These are phyloP conservation scores for Staurois parvus DNA, from an alignment of 2,797 vertebrate genomes.

Conservation along the genomic window DNA sequence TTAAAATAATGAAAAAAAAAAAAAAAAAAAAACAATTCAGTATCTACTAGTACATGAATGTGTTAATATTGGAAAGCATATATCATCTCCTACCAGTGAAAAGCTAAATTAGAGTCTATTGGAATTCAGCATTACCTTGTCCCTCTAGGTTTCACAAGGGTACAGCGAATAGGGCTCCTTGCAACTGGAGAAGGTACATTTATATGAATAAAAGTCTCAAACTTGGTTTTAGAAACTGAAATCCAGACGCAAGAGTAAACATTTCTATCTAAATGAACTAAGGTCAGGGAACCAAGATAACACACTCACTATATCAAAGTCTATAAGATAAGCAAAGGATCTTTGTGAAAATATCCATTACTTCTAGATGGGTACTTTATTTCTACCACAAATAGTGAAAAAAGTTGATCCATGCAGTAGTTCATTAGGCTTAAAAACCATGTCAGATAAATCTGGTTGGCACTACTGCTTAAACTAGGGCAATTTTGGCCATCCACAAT, in stretches of 20 bases:
- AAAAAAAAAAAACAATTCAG: too few relatives aligned
- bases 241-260: neutral
- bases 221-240: neutral
- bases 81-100: too few relatives aligned
- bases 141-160: too few relatives aligned
- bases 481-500: too few relatives aligned
- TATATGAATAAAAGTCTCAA: neutral
- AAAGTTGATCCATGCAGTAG: neutral
- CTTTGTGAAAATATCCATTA: neutral
- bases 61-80: too few relatives aligned
- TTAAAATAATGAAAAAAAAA: too few relatives aligned
- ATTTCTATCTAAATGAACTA: neutral
- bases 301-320: conserved; percentile 12
- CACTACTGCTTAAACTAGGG: neutral
- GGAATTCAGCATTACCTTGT: too few relatives aligned
- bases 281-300: conserved; percentile 15
- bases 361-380: neutral
- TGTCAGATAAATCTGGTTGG: neutral
- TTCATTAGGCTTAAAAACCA: too few relatives aligned
- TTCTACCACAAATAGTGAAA: neutral
- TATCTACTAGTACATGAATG: too few relatives aligned
- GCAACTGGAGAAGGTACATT: too few relatives aligned
- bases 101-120: too few relatives aligned
- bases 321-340: conserved; percentile 20
- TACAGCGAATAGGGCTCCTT: too few relatives aligned